A percentile compares a stretch with the other conserved stretches of the same genome.
Conservation (phyloP, 1,140 invertebrate species). For the Drosophila aff. region DNA sequence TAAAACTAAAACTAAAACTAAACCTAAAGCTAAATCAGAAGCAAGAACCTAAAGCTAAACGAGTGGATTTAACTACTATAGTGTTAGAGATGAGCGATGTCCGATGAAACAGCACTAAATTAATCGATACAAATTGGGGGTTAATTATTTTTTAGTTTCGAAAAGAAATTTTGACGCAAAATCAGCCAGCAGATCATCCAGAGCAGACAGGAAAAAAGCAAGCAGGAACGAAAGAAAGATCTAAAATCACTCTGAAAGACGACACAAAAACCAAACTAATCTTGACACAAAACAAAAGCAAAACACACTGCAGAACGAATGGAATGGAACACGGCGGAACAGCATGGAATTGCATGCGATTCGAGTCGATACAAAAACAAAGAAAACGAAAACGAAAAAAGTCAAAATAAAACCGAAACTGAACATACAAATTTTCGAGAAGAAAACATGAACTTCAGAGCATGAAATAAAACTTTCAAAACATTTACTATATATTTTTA, state of each 20-base stretch:
- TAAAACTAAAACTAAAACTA: slow-evolving; percentile 27
- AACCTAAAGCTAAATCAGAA: slow-evolving; percentile 26
- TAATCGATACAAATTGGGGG: slow-evolving; percentile 60
- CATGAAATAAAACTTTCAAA: slow-evolving; percentile 48
- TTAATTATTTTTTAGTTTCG: slow-evolving; percentile 59
- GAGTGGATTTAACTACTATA: slow-evolving; percentile 10
- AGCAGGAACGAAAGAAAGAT: slow-evolving; percentile 29
- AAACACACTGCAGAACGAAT: slow-evolving; percentile 18
- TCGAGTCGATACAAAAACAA: slow-evolving; percentile 9
- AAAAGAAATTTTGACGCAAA: slow-evolving; percentile 70
- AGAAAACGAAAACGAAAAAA: slow-evolving; percentile 13
- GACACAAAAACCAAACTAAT: slow-evolving; percentile 19
- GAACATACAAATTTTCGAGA: slow-evolving; percentile 36
- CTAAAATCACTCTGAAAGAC: slow-evolving; percentile 38
- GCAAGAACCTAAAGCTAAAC: slow-evolving; percentile 16
- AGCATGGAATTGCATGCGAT: slow-evolving; percentile 12
- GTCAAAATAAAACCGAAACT: slow-evolving; percentile 21
- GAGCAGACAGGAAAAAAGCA: slow-evolving; percentile 38
- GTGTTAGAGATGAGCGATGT: slow-evolving; percentile 12
- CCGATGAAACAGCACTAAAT: slow-evolving; percentile 30
- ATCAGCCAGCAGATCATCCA: slow-evolving; percentile 53
- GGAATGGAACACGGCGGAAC: slow-evolving; percentile 8
- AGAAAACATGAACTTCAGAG: slow-evolving; percentile 35
- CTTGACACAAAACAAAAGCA: slow-evolving; percentile 9
- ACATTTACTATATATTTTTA: slow-evolving; percentile 64